Conservation (phyloP, 2,888 invertebrate genomes). For the Polydrusus pterygomalis region DNA sequence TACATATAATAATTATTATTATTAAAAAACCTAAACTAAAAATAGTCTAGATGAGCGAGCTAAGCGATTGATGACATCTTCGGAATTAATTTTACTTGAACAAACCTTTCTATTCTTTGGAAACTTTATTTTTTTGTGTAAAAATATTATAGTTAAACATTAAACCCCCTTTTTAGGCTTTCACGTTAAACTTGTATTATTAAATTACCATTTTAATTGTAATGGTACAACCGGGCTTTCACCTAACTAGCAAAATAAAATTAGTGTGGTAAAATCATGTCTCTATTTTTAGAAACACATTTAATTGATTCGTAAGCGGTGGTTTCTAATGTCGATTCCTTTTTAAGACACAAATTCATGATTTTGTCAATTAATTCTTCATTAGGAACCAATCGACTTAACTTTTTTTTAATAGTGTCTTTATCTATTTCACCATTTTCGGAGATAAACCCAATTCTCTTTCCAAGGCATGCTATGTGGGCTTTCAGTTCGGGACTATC, state of each 20-base stretch:
- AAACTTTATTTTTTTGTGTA: no score
- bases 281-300: slow-evolving; percentile 51
- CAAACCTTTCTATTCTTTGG: no score
- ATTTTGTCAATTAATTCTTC: slow-evolving; percentile 19
- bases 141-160: no score
- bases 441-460: slow-evolving; percentile 57
- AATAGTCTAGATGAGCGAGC: no score
- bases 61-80: no score
- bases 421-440: slow-evolving; percentile 56
- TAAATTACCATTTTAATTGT: no score
- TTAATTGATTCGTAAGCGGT: slow-evolving; percentile 48
- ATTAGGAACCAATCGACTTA: slow-evolving; percentile 20
- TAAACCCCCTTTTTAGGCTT: no score
- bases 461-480: slow-evolving; percentile 56
- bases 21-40: no score
- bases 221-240: no score
- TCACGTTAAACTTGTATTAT: no score
- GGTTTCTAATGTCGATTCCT: slow-evolving; percentile 37
- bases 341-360: slow-evolving; percentile 44
- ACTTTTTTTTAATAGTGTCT: slow-evolving; percentile 37
- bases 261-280: not conserved
- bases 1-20: no score
- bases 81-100: no score
- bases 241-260: not conserved
- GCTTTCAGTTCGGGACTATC: slow-evolving; percentile 56